Evolutionary conservation across 2,797 vertebrate species (phyloP).

Genomic region (Otus scops): DNA sequence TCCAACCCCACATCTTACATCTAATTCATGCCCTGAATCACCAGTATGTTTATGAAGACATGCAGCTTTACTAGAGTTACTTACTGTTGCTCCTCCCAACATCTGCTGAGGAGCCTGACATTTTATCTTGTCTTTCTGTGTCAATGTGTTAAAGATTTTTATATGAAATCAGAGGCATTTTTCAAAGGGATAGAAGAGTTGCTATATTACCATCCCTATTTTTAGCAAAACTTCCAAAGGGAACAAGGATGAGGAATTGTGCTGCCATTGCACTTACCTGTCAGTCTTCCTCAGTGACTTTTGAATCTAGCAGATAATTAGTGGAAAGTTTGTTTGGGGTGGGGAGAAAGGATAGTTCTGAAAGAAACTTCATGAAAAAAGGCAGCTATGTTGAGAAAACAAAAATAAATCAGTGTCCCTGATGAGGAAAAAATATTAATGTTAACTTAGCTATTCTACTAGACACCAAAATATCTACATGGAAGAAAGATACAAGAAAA

Average conservation of each 20-base stretch:
- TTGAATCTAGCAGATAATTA: not conserved
- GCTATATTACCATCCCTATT: not conserved
- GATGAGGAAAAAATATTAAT: not conserved
- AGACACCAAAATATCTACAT: not conserved
- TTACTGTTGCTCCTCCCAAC: not conserved
- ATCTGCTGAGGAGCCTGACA: not conserved
- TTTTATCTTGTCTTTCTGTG: not conserved
- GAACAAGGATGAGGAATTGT: not conserved
- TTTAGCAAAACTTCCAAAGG: not conserved
- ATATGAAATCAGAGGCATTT: not conserved
- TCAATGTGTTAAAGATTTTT: not conserved
- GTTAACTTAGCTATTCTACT: not conserved
- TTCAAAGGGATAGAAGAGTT: not conserved
- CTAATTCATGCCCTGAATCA: not conserved
- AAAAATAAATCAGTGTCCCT: not conserved
- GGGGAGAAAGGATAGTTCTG: not conserved
- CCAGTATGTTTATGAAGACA: not conserved
- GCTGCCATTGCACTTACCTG: not conserved
- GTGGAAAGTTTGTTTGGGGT: not conserved
- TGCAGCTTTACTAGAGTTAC: not conserved
- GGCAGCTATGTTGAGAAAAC: not conserved
- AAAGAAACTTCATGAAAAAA: not conserved
- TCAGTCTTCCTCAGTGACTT: not conserved
- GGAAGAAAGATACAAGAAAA: not conserved
- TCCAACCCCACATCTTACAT: not conserved